Conservation (phyloP, 2,888 invertebrate species). For the Leptinotarsa juncta region DNA sequence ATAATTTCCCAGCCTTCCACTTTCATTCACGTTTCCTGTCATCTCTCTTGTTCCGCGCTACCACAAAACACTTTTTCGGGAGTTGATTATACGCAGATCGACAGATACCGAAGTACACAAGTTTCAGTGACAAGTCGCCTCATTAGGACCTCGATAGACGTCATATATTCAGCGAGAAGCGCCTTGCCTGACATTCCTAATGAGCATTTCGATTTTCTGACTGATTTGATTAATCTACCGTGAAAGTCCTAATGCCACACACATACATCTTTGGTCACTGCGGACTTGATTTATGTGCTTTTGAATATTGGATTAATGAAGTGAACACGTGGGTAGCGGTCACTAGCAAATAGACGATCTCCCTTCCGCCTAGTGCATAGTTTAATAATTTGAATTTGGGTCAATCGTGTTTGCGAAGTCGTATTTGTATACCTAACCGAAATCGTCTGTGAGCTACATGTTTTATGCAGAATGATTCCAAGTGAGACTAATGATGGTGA, state of each 20-base stretch:
- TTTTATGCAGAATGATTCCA: too few species aligned
- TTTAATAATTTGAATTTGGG: neutral
- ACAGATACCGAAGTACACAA: conserved; percentile 42
- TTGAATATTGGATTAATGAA: conserved; percentile 34
- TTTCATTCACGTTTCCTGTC: neutral
- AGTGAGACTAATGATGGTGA: too few species aligned
- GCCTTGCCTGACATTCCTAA: conserved; percentile 46
- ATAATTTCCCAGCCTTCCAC: neutral
- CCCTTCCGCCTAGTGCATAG: too few species aligned
- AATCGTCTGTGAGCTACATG: too few species aligned
- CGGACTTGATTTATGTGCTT: conserved; percentile 38
- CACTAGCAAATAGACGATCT: neutral
- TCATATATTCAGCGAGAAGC: conserved; percentile 46
- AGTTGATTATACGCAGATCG: conserved; percentile 34
- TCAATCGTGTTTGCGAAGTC: neutral
- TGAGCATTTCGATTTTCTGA: conserved; percentile 51
- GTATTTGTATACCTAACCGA: neutral
- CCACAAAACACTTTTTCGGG: conserved; percentile 26
- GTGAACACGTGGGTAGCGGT: conserved; percentile 19
- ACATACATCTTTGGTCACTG: conserved; percentile 47
- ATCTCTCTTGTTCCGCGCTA: neutral
- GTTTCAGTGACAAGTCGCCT: conserved; percentile 49
- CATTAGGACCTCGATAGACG: conserved; percentile 48
- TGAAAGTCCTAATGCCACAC: conserved; percentile 49
- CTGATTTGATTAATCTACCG: conserved; percentile 53